Base-by-base conservation (phyloP, 2,113 vertebrate genomes). In the Scalopus aquaticus region DNA sequence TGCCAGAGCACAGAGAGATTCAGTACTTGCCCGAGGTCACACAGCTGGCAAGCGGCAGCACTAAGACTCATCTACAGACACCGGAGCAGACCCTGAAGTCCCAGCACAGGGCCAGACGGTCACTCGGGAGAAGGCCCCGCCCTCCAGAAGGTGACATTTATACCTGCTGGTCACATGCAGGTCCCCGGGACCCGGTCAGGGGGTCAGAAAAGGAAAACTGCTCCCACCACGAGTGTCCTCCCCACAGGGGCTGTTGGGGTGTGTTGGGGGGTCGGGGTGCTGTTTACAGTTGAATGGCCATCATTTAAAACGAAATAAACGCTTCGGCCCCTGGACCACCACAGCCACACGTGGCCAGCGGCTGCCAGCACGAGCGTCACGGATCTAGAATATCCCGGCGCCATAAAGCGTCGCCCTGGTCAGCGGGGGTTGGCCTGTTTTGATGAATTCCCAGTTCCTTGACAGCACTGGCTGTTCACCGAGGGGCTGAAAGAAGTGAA, bases 391-490 rank as follows among this genome's bases (percentile, higher is more conserved):
- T 16, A 0, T 83, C 46, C 84, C 13, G 8, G 7, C 7, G 6
- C 0, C 0, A 0, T 6, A 20, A 24, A 19, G n/a, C 0, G 3
- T 4, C 10, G 56, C 26, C 1, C 24, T 1, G 4, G 80, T n/a
- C 9, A 6, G 44, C 1, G 0, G 39, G 16, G 20, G 32, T 6
- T 17, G 2, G 4, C 22, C n/a, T 2, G 4, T 28, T 28, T 26
- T 1, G 58, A 5, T 51, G 49, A 51, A 2, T 51, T 51, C 49
- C 49, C 49, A 3, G 49, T 16, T 2, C 49, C 49, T 51, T 16
- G 16, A 51, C 15, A 51, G 49, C 49, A 17, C 15, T 2, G 49
- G 49, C 49, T 51, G 49, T 51, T 5, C 49, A 51, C 49, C 5
- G 15, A 17, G 44, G 44, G 44, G 44, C 44, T 44, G 44, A 9